Percentiles rank a stretch among this genome's conserved stretches.
phyloP scores from a whole-genome alignment of 2,113 vertebrate species.

The Romanogobio albipinnatus region DNA sequence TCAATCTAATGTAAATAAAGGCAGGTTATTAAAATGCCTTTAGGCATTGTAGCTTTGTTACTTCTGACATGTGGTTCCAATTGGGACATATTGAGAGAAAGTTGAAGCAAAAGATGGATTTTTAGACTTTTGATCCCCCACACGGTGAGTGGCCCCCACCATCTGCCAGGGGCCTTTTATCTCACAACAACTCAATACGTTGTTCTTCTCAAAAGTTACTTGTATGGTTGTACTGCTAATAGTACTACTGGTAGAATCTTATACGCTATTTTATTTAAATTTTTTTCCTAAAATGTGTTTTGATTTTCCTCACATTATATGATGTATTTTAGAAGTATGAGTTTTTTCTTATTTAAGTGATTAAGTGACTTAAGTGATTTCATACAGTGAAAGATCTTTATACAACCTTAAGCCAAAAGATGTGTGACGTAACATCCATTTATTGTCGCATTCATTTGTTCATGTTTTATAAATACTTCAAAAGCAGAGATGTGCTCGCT shows the following conservation, averaged over 20 bases:
- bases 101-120: background rate
- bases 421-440: background rate
- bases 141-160: background rate
- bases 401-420: background rate
- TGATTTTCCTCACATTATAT: background rate
- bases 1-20: background rate
- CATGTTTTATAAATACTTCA: constrained; percentile 31
- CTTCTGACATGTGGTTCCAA: background rate
- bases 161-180: constrained; percentile 10
- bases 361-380: background rate
- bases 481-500: background rate
- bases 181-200: constrained; percentile 24
- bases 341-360: background rate
- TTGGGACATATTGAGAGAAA: background rate
- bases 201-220: background rate
- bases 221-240: background rate
- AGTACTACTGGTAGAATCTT: background rate
- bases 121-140: background rate
- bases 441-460: background rate
- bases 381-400: background rate
- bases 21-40: background rate
- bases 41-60: background rate
- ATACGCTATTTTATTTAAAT: background rate
- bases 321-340: background rate
- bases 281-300: background rate